Percentiles rank a stretch among this genome's conserved stretches.
Evolutionary conservation across 2,113 vertebrate species (phyloP).

Genomic region (Athene noctua): DNA sequence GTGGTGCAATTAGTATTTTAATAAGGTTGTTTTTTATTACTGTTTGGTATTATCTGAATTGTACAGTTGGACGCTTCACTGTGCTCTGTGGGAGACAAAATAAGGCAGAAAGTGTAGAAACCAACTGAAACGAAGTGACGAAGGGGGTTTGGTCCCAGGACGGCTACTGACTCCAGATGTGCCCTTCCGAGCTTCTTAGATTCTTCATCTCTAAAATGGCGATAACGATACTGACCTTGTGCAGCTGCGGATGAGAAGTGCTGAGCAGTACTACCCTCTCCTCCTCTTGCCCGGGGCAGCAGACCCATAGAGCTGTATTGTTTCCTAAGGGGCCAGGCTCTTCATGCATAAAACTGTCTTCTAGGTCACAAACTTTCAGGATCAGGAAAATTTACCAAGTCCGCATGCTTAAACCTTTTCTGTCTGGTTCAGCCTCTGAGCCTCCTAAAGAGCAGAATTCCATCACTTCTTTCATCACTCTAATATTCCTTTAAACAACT

Average conservation of each 20-base stretch:
- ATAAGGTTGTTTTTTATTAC: background rate
- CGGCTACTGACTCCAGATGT: background rate
- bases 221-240: background rate
- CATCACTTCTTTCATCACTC: conserved; percentile 71
- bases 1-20: conserved; percentile 4
- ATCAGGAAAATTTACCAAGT: conserved; percentile 1
- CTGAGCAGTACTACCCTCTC: background rate
- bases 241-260: background rate
- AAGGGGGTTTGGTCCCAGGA: background rate
- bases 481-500: conserved; percentile 63
- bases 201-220: background rate
- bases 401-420: background rate
- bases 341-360: conserved; percentile 10
- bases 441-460: conserved; percentile 59
- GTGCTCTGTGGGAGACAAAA: background rate
- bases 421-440: conserved; percentile 41
- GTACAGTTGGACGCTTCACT: conserved; percentile 12
- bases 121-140: background rate
- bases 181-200: background rate
- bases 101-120: background rate
- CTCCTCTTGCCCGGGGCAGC: background rate
- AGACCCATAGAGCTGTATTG: background rate
- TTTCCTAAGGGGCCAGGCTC: background rate
- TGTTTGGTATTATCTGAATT: conserved; percentile 26
- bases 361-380: background rate